phyloP scores from a whole-genome alignment of 2,888 invertebrate genomes.

The Hydropsyche betteni region DNA sequence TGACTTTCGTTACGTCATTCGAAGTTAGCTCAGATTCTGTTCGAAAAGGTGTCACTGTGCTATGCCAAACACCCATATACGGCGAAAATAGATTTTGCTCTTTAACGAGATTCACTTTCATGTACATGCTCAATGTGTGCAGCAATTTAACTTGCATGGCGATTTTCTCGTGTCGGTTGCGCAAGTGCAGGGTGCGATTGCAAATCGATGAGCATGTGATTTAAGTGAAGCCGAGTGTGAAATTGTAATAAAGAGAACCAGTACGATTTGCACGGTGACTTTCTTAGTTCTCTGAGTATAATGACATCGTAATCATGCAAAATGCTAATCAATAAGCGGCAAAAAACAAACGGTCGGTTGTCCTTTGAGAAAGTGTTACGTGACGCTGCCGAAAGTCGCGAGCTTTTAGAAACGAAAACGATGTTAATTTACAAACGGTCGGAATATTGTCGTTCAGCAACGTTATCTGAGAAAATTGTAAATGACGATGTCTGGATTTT shows the following conservation, averaged over 20 bases:
- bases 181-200: too few relatives aligned
- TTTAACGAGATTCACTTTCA: too few relatives aligned
- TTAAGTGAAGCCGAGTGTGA: conserved; percentile 15
- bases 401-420: neutral
- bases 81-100: too few relatives aligned
- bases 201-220: neutral
- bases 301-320: too few relatives aligned
- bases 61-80: neutral
- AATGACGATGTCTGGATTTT: conserved; percentile 4
- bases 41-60: conserved; percentile 7
- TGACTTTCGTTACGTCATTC: conserved; percentile 12
- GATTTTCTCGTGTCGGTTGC: too few relatives aligned
- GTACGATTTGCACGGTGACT: conserved; percentile 3
- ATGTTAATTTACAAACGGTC: neutral
- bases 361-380: too few relatives aligned
- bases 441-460: neutral
- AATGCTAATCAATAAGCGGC: too few relatives aligned
- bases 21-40: neutral
- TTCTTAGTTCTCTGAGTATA: neutral
- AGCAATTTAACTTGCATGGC: too few relatives aligned
- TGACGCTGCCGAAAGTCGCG: too few relatives aligned
- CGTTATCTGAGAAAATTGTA: neutral
- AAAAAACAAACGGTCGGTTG: too few relatives aligned
- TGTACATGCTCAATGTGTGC: too few relatives aligned
- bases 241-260: conserved; percentile 11